A percentile compares a stretch with the other conserved stretches of the same genome.
Conservation (phyloP, 2,797 vertebrate species). For the Notamacropus eugenii region DNA sequence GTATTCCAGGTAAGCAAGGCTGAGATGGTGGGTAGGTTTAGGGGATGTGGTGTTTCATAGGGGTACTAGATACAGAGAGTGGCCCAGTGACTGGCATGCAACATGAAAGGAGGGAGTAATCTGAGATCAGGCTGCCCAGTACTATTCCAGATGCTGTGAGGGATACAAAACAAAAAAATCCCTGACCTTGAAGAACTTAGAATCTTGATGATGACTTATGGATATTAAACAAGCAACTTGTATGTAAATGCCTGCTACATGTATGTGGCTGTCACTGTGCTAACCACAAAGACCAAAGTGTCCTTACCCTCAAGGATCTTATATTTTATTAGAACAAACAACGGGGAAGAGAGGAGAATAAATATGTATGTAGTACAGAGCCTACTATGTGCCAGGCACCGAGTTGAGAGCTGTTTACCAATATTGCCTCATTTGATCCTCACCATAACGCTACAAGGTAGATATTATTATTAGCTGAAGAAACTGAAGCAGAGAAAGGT, state of each 20-base stretch:
- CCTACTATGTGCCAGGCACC: neutral
- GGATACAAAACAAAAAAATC: neutral
- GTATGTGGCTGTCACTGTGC: neutral
- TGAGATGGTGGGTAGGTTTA: neutral
- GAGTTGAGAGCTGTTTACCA: neutral
- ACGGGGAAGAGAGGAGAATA: neutral
- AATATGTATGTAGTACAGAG: neutral
- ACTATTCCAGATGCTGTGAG: conserved; percentile 4
- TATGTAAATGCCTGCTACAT: neutral
- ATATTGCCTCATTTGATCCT: neutral
- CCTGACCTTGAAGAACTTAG: neutral
- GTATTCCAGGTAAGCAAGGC: neutral
- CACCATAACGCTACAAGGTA: neutral
- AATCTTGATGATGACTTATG: neutral
- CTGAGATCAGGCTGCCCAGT: neutral
- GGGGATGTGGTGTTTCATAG: neutral
- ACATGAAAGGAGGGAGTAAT: neutral
- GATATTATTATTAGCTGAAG: neutral
- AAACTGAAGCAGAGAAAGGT: neutral
- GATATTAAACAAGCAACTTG: neutral
- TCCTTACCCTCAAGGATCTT: neutral
- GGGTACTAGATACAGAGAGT: neutral
- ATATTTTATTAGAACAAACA: neutral
- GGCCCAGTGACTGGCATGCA: neutral
- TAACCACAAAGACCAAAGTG: neutral